Base-by-base conservation (phyloP, 2,888 invertebrate genomes). In the Trissolcus japonicus region DNA sequence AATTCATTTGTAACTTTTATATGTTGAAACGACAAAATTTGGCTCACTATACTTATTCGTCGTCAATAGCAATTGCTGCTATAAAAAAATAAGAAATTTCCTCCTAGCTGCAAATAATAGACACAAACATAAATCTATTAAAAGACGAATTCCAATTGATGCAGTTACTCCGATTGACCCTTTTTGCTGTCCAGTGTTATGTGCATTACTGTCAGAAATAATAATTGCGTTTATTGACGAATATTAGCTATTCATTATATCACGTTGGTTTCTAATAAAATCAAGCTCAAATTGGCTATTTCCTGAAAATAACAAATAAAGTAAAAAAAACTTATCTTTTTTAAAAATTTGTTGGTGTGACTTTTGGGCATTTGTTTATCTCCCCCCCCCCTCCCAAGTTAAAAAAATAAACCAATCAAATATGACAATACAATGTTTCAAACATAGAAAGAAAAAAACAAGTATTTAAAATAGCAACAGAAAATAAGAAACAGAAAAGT, bases 81-180 rank as follows among this genome's bases (percentile, higher is more conserved):
- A 46, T 46, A 46, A 16, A 16, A 43, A 43, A 6, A 46, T 46
- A 29, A 25, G 13, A 53, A 53, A 11, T 21, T 53, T 53, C 16
- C n/a, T 54, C 29, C 41, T 11, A 19, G 25, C 6, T 50, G 19
- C 16, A 25, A 67, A 51, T 48, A 1, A 4, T 40, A 50, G 40
- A 57, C 35, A 14, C 21, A n/a, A 60, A 51, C n/a, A 55, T 60
- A 35, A 46, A 61, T 61, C 55, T 55, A 69, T 69, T 61, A 61
- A 61, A 68, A 60, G 55, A 56, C 54, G 41, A 67, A 54, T 48
- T 60, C 48, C 61, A 61, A 69, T 69, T 69, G 69, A 41, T 61
- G 46, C 61, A 69, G 55, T 61, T 69, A 50, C 53, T 21, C 40
- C 13, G 61, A 61, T 69, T 69, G 61, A 69, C 61, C 55, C 55